Conservation (phyloP, 2,113 vertebrate genomes). For the Trematocara nigrifrons region DNA sequence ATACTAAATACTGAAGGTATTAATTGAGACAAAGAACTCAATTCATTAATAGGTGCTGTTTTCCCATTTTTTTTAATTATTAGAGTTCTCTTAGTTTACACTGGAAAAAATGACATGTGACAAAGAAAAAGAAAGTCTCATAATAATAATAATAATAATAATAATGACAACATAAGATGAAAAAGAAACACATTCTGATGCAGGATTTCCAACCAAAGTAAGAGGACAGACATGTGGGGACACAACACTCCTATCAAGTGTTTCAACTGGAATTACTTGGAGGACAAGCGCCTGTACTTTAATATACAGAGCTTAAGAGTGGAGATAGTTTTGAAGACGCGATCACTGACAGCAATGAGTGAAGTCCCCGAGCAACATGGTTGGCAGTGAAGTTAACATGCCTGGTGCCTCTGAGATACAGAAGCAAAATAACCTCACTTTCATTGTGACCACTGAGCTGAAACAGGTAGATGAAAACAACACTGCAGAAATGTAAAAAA, state of each 20-base stretch:
- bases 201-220: not conserved
- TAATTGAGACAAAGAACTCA: not conserved
- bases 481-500: constrained; percentile 26
- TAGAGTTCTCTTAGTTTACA: constrained; percentile 42
- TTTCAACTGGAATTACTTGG: not conserved
- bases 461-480: constrained; percentile 48
- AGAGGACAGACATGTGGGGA: not conserved
- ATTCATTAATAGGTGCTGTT: not conserved
- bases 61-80: constrained; percentile 25
- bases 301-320: not conserved
- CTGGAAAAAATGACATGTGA: constrained; percentile 53
- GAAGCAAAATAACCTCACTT: not conserved
- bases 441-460: not conserved
- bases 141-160: not conserved
- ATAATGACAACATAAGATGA: constrained; percentile 6
- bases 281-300: not conserved
- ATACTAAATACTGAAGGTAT: not conserved
- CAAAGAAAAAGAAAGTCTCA: not conserved
- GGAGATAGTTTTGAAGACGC: not conserved
- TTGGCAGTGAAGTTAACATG: not conserved
- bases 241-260: not conserved
- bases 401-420: not conserved
- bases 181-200: not conserved
- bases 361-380: not conserved
- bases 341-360: not conserved